Evolutionary conservation across 1,140 invertebrate genomes (phyloP), one percentile per base, ranked within the genome.

Genomic region (Marisa cornuarietis): DNA sequence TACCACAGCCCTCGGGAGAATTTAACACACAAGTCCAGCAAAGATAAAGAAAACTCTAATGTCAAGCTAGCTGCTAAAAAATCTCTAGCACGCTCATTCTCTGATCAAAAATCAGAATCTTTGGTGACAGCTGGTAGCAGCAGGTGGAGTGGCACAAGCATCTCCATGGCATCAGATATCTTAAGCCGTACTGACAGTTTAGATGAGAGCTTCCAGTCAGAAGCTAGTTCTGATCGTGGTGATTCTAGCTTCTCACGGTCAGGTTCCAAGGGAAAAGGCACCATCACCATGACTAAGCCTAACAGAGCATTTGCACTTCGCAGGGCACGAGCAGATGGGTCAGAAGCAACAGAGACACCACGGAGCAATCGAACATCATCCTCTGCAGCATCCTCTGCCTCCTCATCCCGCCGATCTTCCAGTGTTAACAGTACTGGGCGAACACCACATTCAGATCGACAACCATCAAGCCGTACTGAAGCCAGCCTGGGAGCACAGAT

Each of bases 241-340:
- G 83, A 84, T 22, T 77, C 51, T 63, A 83, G 58, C 61, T 85
- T 86, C 68, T 80, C 71, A 75, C 82, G 86, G 26, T 83, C 83
- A 49, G 84, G 84, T 9, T 90, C 89, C 51, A 86, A 86, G 63
- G 86, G 85, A 18, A 88, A 88, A 78, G 88, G 87, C 16, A 80
- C 81, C 63, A 89, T 89, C 58, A 82, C 85, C n/a, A 86, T 89
- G 84, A 90, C 90, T 61, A 85, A 90, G 76, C 88, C 91, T n/a
- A 92, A 92, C 83, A 83, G 91, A 62, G 90, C 91, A 78, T 92
- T 90, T 83, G 91, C 91, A 76, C 85, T 93, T 72, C 82, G 92
- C 62, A 84, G 92, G 81, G 91, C 91, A 26, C 79, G 86, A 82
- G 85, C 88, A 79, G 85, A 89, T 81, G 85, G 82, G 52, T 83